A percentile compares a stretch with the other conserved stretches of the same genome.
Conservation (phyloP, 2,113 vertebrate genomes). For the Pimephales promelas region DNA sequence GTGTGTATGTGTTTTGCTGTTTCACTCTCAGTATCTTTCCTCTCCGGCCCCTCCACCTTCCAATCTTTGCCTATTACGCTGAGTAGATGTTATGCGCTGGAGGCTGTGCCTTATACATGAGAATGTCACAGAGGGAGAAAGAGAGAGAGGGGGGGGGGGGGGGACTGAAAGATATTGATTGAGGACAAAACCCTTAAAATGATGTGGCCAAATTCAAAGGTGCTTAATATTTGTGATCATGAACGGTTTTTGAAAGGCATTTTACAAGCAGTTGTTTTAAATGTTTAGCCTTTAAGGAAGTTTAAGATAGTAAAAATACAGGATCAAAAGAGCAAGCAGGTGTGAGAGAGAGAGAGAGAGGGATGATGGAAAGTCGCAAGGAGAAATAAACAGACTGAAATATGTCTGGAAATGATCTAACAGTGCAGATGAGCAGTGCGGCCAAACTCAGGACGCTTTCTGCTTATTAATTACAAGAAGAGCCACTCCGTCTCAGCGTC, state of each 20-base stretch:
- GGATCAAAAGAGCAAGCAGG: conserved; percentile 35
- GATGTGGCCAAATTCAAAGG: neutral
- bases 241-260: neutral
- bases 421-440: conserved; percentile 42
- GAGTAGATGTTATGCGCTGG: conserved; percentile 49
- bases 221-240: neutral
- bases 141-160: neutral
- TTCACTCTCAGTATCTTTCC: conserved; percentile 40
- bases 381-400: conserved; percentile 38
- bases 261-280: neutral
- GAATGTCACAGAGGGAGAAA: conserved; percentile 25
- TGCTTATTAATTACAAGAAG: conserved; percentile 51
- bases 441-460: conserved; percentile 45
- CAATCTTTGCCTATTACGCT: conserved; percentile 51
- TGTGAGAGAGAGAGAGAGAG: neutral
- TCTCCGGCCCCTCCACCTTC: conserved; percentile 54
- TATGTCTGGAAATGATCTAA: conserved; percentile 51
- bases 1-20: conserved; percentile 9
- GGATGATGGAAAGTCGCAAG: conserved; percentile 15
- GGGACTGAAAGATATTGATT: conserved; percentile 22
- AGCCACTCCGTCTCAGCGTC: neutral
- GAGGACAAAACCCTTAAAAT: conserved; percentile 14
- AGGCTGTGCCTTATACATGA: conserved; percentile 26
- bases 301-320: conserved; percentile 19
- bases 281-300: neutral